Conservation (phyloP, 2,888 invertebrate species). For the Sinelater perroti region DNA sequence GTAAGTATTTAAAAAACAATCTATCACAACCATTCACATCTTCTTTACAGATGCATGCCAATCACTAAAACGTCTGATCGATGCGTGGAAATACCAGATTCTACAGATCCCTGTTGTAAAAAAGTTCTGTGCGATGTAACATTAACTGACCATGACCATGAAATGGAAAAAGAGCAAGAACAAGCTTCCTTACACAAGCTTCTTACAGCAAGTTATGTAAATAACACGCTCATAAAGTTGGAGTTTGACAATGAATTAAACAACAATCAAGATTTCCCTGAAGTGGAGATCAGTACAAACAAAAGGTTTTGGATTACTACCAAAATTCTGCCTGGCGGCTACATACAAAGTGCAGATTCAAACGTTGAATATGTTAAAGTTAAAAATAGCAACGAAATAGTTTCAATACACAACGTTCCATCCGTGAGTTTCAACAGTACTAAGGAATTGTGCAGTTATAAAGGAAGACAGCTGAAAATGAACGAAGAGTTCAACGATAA, state of each 20-base stretch:
- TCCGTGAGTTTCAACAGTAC: not conserved
- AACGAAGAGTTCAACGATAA: conserved; percentile 84
- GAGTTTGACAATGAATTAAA: conserved; percentile 57
- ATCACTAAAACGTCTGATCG: conserved; percentile 70
- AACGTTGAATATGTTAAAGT: conserved; percentile 53
- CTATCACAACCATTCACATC: not conserved
- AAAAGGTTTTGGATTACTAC: conserved; percentile 60
- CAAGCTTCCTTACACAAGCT: conserved; percentile 49
- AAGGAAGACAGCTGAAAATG: conserved; percentile 55
- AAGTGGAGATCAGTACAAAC: conserved; percentile 60
- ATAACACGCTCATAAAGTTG: conserved; percentile 57
- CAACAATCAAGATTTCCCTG: conserved; percentile 51
- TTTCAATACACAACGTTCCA: conserved; percentile 46
- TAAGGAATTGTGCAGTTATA: conserved; percentile 52
- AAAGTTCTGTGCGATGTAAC: conserved; percentile 87
- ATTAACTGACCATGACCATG: conserved; percentile 76
- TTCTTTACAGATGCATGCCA: conserved; percentile 66
- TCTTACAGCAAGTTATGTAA: conserved; percentile 55
- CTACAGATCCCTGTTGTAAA: conserved; percentile 84
- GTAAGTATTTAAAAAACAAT: conserved; percentile 42
- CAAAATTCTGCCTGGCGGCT: conserved; percentile 55
- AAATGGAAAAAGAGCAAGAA: conserved; percentile 60
- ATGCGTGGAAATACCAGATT: conserved; percentile 84
- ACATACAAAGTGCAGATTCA: conserved; percentile 47
- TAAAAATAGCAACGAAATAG: conserved; percentile 54